These are phyloP conservation scores for Dendronephthya gigantea DNA, from an alignment of 64 coral and sea anemone species.

Conservation along the genomic window DNA sequence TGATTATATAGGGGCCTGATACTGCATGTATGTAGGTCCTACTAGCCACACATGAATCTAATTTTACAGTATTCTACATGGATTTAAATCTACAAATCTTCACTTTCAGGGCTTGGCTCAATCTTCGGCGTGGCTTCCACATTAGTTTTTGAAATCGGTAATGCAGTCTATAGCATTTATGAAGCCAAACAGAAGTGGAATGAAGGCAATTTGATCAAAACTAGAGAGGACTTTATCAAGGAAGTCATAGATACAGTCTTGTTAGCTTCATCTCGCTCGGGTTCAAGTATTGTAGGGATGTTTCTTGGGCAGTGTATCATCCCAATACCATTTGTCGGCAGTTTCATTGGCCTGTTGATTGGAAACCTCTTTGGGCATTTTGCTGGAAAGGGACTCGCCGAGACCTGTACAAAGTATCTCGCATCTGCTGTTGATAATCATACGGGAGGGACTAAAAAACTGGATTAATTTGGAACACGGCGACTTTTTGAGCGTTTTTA, in stretches of 20 bases:
- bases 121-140: background rate
- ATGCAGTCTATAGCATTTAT: background rate
- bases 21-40: too few species aligned
- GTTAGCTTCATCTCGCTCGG: background rate
- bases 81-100: too few species aligned
- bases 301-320: constrained; percentile 4
- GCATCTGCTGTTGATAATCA: background rate
- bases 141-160: background rate
- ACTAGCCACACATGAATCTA: too few species aligned
- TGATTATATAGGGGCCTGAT: too few species aligned
- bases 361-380: background rate
- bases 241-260: background rate
- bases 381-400: background rate
- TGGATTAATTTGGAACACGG: too few species aligned
- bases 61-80: too few species aligned
- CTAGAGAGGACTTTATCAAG: constrained; percentile 26
- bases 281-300: constrained; percentile 26
- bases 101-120: too few species aligned
- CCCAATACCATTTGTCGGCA: constrained; percentile 8
- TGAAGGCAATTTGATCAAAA: background rate
- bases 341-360: background rate
- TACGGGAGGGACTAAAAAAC: too few species aligned
- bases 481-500: too few species aligned
- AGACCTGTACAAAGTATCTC: background rate
- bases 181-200: constrained; percentile 17